These are phyloP conservation scores for Oncorhynchus keta DNA, from an alignment of 2,113 vertebrate species.

Conservation along the genomic window DNA sequence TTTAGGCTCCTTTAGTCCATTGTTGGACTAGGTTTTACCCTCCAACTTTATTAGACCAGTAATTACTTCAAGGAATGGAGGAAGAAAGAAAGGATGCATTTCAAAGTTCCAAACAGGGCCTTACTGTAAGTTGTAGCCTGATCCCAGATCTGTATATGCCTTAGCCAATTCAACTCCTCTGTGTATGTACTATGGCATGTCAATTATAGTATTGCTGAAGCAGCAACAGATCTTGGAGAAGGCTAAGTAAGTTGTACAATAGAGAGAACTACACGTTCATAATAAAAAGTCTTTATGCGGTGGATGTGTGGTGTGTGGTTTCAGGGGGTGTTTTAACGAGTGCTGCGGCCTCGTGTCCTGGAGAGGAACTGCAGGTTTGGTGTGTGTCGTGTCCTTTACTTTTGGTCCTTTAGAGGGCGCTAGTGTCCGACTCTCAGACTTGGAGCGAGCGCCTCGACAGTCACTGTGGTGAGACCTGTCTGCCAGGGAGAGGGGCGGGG, in stretches of 20 bases:
- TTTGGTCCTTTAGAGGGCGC: conserved; percentile 75
- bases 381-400: conserved; percentile 73
- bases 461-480: conserved; percentile 58
- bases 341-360: conserved; percentile 78
- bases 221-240: conserved; percentile 46
- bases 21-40: background rate
- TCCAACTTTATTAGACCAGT: conserved; percentile 5
- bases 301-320: conserved; percentile 82
- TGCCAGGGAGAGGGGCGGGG: conserved; percentile 58
- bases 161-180: too few relatives aligned
- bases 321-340: conserved; percentile 65
- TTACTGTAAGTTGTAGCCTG: too few relatives aligned
- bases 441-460: conserved; percentile 53
- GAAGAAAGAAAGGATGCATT: conserved; percentile 43
- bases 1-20: too few relatives aligned
- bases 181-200: too few relatives aligned
- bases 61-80: conserved; percentile 22
- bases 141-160: too few relatives aligned
- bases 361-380: conserved; percentile 67
- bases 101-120: conserved; percentile 49
- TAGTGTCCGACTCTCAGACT: conserved; percentile 61
- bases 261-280: conserved; percentile 77
- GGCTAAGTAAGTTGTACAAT: conserved; percentile 51
- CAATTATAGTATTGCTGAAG: too few relatives aligned
- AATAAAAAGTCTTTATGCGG: conserved; percentile 87